Conservation (phyloP, 2,888 invertebrate species). For the Dioctria linearis region DNA sequence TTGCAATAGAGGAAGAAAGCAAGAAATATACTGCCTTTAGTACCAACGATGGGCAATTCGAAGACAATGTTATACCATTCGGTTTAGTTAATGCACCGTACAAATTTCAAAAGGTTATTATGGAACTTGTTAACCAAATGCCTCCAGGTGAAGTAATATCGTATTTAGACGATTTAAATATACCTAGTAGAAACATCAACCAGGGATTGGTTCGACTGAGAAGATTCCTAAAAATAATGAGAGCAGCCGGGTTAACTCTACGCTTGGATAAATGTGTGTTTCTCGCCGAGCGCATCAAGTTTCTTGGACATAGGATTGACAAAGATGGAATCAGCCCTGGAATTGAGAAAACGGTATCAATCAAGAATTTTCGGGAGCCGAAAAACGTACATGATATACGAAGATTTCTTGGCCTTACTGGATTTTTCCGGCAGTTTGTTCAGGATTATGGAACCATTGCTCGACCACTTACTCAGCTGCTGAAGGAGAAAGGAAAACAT, state of each 20-base stretch:
- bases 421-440: neutral
- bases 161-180: constrained; percentile 58
- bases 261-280: constrained; percentile 58
- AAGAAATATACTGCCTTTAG: neutral
- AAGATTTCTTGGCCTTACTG: neutral
- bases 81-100: constrained; percentile 21
- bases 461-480: no score
- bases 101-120: constrained; percentile 16
- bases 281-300: constrained; percentile 54
- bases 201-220: constrained; percentile 42
- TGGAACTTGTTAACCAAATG: neutral
- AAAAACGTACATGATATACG: neutral
- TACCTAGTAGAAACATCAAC: constrained; percentile 54
- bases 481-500: no score
- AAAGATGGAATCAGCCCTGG: constrained; percentile 57
- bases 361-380: neutral
- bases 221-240: constrained; percentile 54
- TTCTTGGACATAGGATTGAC: constrained; percentile 57
- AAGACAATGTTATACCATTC: constrained; percentile 37
- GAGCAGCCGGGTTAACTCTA: constrained; percentile 55
- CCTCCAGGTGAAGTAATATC: constrained; percentile 6
- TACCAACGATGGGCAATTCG: constrained; percentile 16
- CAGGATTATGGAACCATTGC: no score
- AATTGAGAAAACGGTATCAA: constrained; percentile 24
- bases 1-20: neutral